A percentile compares a stretch with the other conserved stretches of the same genome.
phyloP scores from a whole-genome alignment of 1,140 invertebrate genomes.

The Stenopsyche tienmushanensis region DNA sequence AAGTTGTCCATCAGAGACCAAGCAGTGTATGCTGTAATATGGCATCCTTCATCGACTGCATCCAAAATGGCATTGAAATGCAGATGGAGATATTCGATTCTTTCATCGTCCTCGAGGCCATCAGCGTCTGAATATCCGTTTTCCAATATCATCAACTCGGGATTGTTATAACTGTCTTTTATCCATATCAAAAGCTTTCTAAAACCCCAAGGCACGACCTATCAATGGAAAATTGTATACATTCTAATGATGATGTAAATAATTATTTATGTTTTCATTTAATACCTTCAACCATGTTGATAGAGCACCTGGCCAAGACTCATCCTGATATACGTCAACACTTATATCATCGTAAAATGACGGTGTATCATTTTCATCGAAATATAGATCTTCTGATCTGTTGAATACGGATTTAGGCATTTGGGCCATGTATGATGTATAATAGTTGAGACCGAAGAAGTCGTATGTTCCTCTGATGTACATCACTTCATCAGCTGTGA shows the following conservation, averaged over 20 bases:
- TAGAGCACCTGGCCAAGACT: constrained; percentile 47
- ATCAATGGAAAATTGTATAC: background rate
- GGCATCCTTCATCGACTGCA: constrained; percentile 54
- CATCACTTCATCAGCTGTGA: constrained; percentile 49
- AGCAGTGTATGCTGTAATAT: constrained; percentile 56
- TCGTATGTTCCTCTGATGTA: constrained; percentile 60
- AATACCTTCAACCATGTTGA: constrained; percentile 46
- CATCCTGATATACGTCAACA: constrained; percentile 44
- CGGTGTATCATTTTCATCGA: constrained; percentile 30
- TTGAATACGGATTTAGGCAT: too few species aligned
- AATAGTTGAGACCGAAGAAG: constrained; percentile 61
- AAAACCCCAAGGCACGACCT: constrained; percentile 62
- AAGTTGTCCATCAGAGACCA: constrained; percentile 70
- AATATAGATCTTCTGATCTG: constrained; percentile 36
- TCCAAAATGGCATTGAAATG: constrained; percentile 67
- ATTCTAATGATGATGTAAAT: background rate
- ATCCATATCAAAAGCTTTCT: constrained; percentile 63
- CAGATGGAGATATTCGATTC: constrained; percentile 49
- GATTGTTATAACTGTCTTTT: constrained; percentile 62
- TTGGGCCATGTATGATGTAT: constrained; percentile 43
- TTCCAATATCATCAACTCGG: constrained; percentile 56
- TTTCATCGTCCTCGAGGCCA: constrained; percentile 46
- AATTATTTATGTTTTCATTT: background rate
- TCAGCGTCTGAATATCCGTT: constrained; percentile 62
- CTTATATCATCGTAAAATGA: constrained; percentile 49